These are phyloP conservation scores for Apocheima hispidaria DNA, from an alignment of 2,888 invertebrate species.

Conservation along the genomic window DNA sequence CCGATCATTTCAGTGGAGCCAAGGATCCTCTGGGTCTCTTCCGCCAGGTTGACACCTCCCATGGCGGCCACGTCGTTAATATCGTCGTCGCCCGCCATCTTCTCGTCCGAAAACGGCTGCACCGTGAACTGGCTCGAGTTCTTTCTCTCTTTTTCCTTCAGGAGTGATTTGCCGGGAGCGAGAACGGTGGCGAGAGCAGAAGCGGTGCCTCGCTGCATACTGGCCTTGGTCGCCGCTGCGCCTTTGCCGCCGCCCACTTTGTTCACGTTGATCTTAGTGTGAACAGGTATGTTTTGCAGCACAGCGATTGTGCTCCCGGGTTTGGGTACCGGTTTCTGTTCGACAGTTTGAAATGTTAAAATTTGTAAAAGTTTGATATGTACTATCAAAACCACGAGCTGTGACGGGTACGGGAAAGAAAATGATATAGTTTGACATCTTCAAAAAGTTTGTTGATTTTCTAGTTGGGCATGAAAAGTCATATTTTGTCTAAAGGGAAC, in stretches of 20 bases:
- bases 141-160: conserved; percentile 93
- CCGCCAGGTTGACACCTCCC: conserved; percentile 99
- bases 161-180: conserved; percentile 86
- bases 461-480: neutral
- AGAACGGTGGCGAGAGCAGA: conserved; percentile 70
- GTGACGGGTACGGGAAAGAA: neutral
- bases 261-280: conserved; percentile 71
- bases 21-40: conserved; percentile 97
- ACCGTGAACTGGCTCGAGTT: conserved; percentile 65
- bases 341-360: neutral
- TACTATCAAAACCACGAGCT: neutral
- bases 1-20: conserved; percentile 96
- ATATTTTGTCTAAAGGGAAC: neutral
- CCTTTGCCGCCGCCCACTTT: conserved; percentile 74
- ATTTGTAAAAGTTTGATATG: too few species aligned
- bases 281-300: conserved; percentile 78
- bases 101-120: conserved; percentile 77
- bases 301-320: conserved; percentile 70
- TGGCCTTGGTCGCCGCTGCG: conserved; percentile 79
- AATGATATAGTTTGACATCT: neutral
- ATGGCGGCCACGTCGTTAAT: conserved; percentile 99
- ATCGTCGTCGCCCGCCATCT: conserved; percentile 94
- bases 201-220: conserved; percentile 65
- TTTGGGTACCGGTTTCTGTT: conserved; percentile 60
- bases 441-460: neutral